Percentiles rank a stretch among this genome's conserved stretches.
These are phyloP conservation scores for Syrmaticus mikado DNA, from an alignment of 2,113 vertebrate genomes.

Conservation along the genomic window DNA sequence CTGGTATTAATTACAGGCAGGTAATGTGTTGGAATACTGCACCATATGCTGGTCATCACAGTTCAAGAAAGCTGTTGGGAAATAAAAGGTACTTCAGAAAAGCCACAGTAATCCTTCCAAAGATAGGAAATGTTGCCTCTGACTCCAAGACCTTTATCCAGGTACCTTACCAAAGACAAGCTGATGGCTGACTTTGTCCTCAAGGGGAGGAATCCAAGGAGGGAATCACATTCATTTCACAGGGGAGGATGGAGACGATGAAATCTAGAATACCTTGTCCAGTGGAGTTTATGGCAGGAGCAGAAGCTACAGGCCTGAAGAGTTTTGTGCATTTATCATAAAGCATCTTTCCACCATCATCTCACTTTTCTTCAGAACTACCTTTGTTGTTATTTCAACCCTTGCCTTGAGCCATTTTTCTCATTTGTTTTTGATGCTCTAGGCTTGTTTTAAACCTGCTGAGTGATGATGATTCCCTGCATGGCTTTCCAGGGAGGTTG, in stretches of 20 bases:
- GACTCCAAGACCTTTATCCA: not conserved
- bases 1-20: not conserved
- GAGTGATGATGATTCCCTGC: not conserved
- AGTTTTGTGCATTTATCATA: not conserved
- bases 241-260: not conserved
- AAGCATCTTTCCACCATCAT: not conserved
- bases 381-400: not conserved
- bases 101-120: not conserved
- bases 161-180: not conserved
- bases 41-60: not conserved
- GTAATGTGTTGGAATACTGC: not conserved
- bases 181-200: not conserved
- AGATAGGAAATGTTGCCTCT: not conserved
- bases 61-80: not conserved
- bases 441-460: not conserved
- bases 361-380: not conserved
- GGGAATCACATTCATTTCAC: not conserved
- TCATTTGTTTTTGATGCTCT: not conserved
- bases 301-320: not conserved
- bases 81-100: not conserved
- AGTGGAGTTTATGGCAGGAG: not conserved
- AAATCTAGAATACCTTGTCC: not conserved
- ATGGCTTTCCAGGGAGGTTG: not conserved
- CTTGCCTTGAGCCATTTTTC: not conserved
- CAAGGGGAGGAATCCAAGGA: not conserved